Conservation (phyloP, 1,140 invertebrate genomes). For the Hirudo medicinalis region DNA sequence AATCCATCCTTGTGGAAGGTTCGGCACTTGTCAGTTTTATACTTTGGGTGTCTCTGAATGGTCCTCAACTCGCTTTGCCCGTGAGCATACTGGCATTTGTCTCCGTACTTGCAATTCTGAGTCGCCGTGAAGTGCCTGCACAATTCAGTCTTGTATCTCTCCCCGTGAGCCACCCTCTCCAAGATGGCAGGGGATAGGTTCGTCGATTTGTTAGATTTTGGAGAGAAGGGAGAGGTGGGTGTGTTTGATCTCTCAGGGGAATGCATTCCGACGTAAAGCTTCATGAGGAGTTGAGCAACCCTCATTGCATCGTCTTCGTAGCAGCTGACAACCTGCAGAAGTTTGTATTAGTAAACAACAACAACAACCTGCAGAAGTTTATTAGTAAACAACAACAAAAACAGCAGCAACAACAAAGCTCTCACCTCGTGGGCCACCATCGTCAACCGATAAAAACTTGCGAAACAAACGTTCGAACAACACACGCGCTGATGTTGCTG, state of each 20-base stretch:
- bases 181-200: background rate
- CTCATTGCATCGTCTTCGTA: too few relatives aligned
- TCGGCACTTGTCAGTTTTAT: constrained; percentile 97
- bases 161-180: constrained; percentile 7
- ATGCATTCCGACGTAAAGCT: too few relatives aligned
- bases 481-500: too few relatives aligned
- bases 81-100: constrained; percentile 99
- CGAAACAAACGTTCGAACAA: too few relatives aligned
- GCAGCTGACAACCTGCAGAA: too few relatives aligned
- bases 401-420: too few relatives aligned
- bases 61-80: constrained; percentile 78
- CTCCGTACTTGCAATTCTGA: constrained; percentile 90
- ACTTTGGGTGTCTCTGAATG: constrained; percentile 88
- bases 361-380: too few relatives aligned
- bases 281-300: too few relatives aligned
- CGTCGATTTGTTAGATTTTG: background rate
- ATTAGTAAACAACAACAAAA: too few relatives aligned
- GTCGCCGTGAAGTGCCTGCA: constrained; percentile 89
- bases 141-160: constrained; percentile 91
- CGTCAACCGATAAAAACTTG: too few relatives aligned
- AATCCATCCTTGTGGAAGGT: constrained; percentile 77
- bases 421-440: too few relatives aligned
- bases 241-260: background rate
- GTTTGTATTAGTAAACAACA: too few relatives aligned
- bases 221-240: background rate